Evolutionary conservation across 1,140 invertebrate species (phyloP).

Genomic region (Babylonia areolata): DNA sequence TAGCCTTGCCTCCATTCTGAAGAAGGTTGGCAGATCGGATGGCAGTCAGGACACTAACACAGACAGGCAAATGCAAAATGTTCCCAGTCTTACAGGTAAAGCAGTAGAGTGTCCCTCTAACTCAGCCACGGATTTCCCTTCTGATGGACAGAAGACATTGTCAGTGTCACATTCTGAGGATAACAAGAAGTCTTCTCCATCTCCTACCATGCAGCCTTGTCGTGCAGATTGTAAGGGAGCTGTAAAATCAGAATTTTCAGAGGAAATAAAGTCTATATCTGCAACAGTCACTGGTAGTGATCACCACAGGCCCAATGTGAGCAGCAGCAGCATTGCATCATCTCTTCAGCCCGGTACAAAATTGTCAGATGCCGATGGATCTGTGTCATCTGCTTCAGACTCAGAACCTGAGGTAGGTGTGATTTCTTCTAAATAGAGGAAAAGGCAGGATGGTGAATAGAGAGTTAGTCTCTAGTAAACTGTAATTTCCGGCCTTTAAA

Average conservation of each 20-base stretch:
- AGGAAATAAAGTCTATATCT: no score
- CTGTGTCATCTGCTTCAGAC: neutral
- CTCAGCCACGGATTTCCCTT: neutral
- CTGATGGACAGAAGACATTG: no score
- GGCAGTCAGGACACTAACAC: neutral
- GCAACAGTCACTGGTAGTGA: no score
- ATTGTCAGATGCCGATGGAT: neutral
- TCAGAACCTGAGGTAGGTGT: neutral
- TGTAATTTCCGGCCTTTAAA: no score
- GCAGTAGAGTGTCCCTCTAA: neutral
- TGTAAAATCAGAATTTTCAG: no score
- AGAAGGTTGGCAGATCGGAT: neutral
- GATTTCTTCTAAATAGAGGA: no score
- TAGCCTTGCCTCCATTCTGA: constrained; percentile 2
- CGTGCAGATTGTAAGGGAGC: neutral
- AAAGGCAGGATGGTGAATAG: no score
- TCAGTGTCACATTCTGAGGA: no score
- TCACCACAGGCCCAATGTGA: no score
- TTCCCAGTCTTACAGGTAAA: neutral
- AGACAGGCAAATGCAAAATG: no score
- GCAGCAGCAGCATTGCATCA: neutral
- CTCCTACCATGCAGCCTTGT: neutral
- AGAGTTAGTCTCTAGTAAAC: no score
- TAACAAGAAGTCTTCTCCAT: no score
- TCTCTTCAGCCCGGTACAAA: neutral